These are phyloP conservation scores for Phalacrocorax pelagicus DNA, from an alignment of 2,113 vertebrate species.

Conservation along the genomic window DNA sequence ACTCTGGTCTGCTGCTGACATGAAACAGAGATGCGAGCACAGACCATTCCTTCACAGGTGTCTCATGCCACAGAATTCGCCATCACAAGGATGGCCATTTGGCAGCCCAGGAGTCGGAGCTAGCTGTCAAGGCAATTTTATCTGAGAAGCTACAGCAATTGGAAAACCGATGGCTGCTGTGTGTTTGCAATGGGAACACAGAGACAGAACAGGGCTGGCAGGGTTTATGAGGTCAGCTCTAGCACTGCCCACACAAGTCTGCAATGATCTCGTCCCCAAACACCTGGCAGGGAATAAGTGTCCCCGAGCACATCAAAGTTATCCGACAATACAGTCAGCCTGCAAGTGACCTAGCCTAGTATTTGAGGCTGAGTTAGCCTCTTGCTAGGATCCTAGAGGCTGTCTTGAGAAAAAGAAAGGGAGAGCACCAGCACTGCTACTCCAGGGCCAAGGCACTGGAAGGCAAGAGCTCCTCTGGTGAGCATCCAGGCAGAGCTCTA, in stretches of 20 bases:
- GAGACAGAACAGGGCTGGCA: neutral
- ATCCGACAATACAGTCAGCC: neutral
- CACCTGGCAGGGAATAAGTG: constrained; percentile 3
- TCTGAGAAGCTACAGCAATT: neutral
- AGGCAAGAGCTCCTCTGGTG: neutral
- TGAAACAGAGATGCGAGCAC: neutral
- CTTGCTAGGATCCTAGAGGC: neutral
- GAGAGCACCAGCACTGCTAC: neutral
- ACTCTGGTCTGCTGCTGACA: neutral
- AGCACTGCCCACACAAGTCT: neutral
- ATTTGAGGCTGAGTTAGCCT: neutral
- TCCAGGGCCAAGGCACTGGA: neutral
- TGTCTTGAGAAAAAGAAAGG: neutral
- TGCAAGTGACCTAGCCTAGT: neutral
- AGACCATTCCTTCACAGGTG: neutral
- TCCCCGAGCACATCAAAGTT: neutral
- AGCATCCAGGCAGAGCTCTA: neutral
- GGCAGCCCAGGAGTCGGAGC: neutral
- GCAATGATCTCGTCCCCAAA: neutral
- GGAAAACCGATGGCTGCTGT: neutral
- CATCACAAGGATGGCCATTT: neutral
- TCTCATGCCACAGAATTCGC: neutral
- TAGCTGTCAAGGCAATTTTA: neutral
- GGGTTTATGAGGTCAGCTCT: neutral
- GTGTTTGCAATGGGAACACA: neutral